Evolutionary conservation across 2,797 vertebrate genomes (phyloP).

Genomic region (Lepilemur ruficaudatus): DNA sequence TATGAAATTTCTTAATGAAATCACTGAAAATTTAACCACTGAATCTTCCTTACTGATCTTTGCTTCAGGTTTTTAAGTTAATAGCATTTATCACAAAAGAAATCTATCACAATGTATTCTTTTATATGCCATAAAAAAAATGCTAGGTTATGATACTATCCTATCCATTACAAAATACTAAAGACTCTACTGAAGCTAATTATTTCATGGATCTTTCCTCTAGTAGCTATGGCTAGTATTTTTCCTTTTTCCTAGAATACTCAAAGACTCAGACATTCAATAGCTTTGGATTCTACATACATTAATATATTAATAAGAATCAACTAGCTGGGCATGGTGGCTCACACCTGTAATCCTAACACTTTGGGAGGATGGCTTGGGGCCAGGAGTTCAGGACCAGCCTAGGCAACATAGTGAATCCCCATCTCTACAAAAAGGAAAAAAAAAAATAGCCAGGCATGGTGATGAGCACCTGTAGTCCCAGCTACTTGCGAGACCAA

Average conservation of each 20-base stretch:
- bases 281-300: neutral
- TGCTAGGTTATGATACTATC: neutral
- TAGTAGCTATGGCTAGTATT: neutral
- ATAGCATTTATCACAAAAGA: neutral
- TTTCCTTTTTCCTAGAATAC: neutral
- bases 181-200: slow-evolving; percentile 5
- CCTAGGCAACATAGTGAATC: neutral
- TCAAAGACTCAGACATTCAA: neutral
- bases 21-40: slow-evolving; percentile 3
- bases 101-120: neutral
- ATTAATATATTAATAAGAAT: neutral
- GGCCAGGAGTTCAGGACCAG: neutral
- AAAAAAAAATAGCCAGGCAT: neutral
- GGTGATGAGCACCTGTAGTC: neutral
- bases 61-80: slow-evolving; percentile 35
- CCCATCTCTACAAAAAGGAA: neutral
- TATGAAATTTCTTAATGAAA: slow-evolving; percentile 43
- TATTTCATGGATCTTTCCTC: neutral
- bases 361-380: neutral
- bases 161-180: neutral
- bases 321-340: neutral
- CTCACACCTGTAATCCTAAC: neutral
- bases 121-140: neutral
- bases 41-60: neutral
- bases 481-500: neutral